A percentile compares a stretch with the other conserved stretches of the same genome.
These are phyloP conservation scores for Villa cingulata DNA, from an alignment of 2,888 invertebrate species.

Conservation along the genomic window DNA sequence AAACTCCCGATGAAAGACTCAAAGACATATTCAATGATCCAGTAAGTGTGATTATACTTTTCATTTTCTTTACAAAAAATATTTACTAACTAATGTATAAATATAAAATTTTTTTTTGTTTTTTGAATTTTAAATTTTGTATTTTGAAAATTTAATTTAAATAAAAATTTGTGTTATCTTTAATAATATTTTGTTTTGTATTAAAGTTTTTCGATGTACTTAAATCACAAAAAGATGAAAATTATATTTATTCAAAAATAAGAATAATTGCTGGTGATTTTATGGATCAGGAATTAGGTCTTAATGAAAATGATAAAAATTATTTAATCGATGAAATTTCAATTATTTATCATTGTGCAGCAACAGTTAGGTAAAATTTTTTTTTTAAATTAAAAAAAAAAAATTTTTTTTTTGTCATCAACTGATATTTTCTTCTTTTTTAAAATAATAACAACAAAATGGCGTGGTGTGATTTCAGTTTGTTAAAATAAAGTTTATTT, in stretches of 20 bases:
- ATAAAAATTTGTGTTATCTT: neutral
- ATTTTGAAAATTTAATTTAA: too few relatives aligned
- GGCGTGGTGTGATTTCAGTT: too few relatives aligned
- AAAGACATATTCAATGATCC: slow-evolving; percentile 41
- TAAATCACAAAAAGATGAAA: slow-evolving; percentile 40
- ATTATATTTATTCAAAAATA: slow-evolving; percentile 47
- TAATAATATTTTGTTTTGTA: slow-evolving; percentile 4
- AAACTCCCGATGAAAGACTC: slow-evolving; percentile 45
- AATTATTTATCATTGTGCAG: slow-evolving; percentile 64
- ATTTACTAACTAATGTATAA: neutral
- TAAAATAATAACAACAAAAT: too few relatives aligned
- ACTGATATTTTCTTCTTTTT: too few relatives aligned
- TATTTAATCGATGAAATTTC: slow-evolving; percentile 49
- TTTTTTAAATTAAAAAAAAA: neutral
- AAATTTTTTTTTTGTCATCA: neutral
- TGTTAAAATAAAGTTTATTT: neutral
- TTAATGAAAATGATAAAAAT: slow-evolving; percentile 48
- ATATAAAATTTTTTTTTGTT: neutral
- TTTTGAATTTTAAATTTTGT: neutral
- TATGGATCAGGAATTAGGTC: slow-evolving; percentile 45
- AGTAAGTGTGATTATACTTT: slow-evolving; percentile 42
- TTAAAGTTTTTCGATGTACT: slow-evolving; percentile 58
- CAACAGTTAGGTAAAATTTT: slow-evolving; percentile 39
- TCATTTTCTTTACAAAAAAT: neutral
- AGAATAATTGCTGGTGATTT: slow-evolving; percentile 56